Evolutionary conservation across 2,113 vertebrate species (phyloP).

Genomic region (Gallinago jamesoni): DNA sequence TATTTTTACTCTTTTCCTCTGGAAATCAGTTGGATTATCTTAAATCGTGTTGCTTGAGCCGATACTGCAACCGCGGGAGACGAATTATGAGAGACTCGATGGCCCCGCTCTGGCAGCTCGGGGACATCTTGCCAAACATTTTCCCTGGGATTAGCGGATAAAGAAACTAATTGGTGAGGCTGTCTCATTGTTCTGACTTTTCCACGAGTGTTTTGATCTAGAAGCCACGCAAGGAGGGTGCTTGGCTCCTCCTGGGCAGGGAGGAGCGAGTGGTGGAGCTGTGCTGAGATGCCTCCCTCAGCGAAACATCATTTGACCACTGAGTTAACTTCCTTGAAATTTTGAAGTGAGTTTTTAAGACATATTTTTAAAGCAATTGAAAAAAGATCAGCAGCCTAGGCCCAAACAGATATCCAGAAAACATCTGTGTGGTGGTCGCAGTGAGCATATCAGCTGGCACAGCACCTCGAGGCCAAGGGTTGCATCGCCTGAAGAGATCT

Average conservation of each 20-base stretch:
- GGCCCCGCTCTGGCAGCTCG: background rate
- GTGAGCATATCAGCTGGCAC: background rate
- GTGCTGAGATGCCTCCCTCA: background rate
- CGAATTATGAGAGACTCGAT: accelerated
- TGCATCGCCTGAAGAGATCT: accelerated
- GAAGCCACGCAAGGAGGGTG: background rate
- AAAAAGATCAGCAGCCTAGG: background rate
- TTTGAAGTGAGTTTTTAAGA: background rate
- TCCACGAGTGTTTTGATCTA: background rate
- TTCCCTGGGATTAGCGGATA: background rate
- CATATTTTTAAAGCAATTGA: accelerated
- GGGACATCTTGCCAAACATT: accelerated
- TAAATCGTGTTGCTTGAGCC: background rate
- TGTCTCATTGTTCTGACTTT: background rate
- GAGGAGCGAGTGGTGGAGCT: background rate
- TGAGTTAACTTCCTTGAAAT: background rate
- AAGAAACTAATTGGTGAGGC: background rate
- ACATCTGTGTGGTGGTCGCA: accelerated
- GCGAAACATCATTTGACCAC: background rate
- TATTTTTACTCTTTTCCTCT: background rate
- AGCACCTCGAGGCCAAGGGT: accelerated
- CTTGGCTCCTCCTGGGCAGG: background rate
- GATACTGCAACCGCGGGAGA: background rate
- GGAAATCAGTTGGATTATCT: background rate
- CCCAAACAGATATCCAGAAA: background rate